Evolutionary conservation across 2,797 vertebrate genomes (phyloP), one percentile per base, ranked within the genome.

Genomic region (Cercopithecus mitis): DNA sequence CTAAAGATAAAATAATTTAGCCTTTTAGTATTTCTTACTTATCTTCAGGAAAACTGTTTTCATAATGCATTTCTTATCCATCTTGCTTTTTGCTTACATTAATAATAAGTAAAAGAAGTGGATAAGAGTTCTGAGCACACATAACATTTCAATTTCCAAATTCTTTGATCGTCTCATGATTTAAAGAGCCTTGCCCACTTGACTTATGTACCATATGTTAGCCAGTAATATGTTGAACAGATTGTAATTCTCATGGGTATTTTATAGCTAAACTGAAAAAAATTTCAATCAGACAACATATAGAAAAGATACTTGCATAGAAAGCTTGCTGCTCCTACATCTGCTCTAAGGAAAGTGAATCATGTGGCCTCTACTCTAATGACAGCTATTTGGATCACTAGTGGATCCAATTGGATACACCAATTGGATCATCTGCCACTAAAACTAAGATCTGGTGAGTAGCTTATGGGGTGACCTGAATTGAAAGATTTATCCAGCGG

Each of bases 11-110:
- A 55, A 77, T 64, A 45, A 94, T 52, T 82, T 45, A 73, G 88
- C 55, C 45, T 39, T 57, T 91, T 57, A 92, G 73, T 12, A 81
- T 94, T 91, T 72, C 36, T 90, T 77, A 81, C 10, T 96, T 70
- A 67, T 27, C 55, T 93, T 77, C 13, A 27, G 47, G 82, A 20
- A 81, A 92, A 81, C 22, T 45, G 61, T 77, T 88, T 89, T 92
- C 85, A 52, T 14, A 83, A 82, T 61, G 20, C 17, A 84, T 82
- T 77, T 81, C 39, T 85, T 82, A 80, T 9, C 30, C 25, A 88
- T 36, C 20, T 90, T 83, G 45, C 52, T 86, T 36, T 92, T 39
- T 96, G 83, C 2, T 88, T 45, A 33, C 55, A 76, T 7, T 81
- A 25, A 39, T 90, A 45, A 70, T 17, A 88, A 84, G 25, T 88